These are phyloP conservation scores for Luffia ferchaultella DNA, from an alignment of 2,888 invertebrate genomes.

Conservation along the genomic window DNA sequence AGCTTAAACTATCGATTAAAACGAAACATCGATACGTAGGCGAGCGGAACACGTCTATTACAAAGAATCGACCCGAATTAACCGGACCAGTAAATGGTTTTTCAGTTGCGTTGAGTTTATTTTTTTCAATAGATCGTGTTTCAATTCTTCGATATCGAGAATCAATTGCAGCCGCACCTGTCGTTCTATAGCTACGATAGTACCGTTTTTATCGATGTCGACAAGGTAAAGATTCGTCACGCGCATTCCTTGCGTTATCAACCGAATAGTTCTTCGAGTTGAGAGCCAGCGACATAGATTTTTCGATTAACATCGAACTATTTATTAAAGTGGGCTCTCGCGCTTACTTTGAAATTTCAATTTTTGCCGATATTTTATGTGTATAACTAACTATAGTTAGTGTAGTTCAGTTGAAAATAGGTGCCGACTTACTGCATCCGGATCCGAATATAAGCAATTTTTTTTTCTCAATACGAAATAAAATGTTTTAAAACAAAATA, in stretches of 20 bases:
- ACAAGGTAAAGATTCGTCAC: constrained; percentile 41
- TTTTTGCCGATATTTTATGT: too few species aligned
- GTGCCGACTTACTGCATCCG: too few species aligned
- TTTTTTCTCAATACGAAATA: too few species aligned
- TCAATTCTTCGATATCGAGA: constrained; percentile 33
- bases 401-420: too few species aligned
- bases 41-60: neutral
- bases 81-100: constrained; percentile 44
- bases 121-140: constrained; percentile 52
- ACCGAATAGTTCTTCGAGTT: constrained; percentile 2
- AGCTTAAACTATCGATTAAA: too few species aligned
- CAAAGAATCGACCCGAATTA: constrained; percentile 20
- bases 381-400: too few species aligned
- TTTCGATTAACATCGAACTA: neutral
- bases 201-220: constrained; percentile 58
- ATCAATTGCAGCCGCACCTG: neutral
- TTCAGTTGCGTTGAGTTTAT: constrained; percentile 15
- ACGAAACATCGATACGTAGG: neutral
- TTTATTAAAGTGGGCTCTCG: too few species aligned
- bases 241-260: constrained; percentile 50
- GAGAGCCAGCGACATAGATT: neutral
- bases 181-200: constrained; percentile 32
- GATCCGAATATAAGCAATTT: too few species aligned
- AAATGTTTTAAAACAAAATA: too few species aligned
- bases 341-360: too few species aligned